phyloP scores from a whole-genome alignment of 2,888 invertebrate genomes.

The Pomacea canaliculata region DNA sequence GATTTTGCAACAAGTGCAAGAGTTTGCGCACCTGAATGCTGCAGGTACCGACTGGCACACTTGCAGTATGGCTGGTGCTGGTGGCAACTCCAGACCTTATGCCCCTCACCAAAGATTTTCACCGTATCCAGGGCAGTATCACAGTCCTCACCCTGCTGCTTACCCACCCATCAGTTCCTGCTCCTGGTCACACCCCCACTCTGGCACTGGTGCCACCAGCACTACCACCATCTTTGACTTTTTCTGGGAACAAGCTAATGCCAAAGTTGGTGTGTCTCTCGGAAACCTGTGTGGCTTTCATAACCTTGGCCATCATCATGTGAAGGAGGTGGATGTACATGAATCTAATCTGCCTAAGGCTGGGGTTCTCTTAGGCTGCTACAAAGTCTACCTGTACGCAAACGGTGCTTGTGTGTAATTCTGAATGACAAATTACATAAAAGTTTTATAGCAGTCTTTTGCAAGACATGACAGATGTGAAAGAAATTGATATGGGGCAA shows the following conservation, averaged over 20 bases:
- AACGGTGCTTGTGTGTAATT: background rate
- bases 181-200: constrained; percentile 5
- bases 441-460: no score
- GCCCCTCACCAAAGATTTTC: no score
- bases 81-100: background rate
- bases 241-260: constrained; percentile 27
- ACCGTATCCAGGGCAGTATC: no score
- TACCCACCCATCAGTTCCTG: background rate
- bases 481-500: no score
- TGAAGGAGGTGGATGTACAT: background rate
- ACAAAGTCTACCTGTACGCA: constrained; percentile 19
- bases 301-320: background rate
- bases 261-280: constrained; percentile 10
- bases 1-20: constrained; percentile 15
- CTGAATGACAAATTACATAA: no score
- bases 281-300: background rate
- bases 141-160: background rate
- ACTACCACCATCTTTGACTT: constrained; percentile 22
- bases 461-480: no score
- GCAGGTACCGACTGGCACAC: background rate
- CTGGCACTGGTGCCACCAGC: background rate
- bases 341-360: background rate
- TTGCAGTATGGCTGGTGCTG: background rate
- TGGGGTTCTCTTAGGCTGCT: constrained; percentile 18
- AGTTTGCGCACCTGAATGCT: background rate